Conservation (phyloP, 1,140 invertebrate species). For the Mya arenaria region DNA sequence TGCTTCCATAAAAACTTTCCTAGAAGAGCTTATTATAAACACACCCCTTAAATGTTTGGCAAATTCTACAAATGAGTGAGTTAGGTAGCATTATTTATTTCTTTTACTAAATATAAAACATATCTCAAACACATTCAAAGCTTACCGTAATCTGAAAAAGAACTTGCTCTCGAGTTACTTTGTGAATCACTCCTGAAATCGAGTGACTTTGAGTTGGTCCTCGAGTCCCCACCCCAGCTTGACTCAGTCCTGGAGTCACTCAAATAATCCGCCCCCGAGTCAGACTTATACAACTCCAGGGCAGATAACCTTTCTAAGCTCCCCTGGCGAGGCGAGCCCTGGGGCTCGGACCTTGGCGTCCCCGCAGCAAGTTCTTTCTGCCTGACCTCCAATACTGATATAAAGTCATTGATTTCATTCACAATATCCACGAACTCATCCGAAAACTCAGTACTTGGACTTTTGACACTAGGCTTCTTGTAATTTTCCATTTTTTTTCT, state of each 20-base stretch:
- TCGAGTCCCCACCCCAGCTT: constrained; percentile 31
- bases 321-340: constrained; percentile 17
- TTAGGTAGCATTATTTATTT: too few species aligned
- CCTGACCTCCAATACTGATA: constrained; percentile 71
- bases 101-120: too few species aligned
- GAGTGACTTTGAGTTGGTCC: constrained; percentile 40
- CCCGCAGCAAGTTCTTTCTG: constrained; percentile 47
- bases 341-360: constrained; percentile 22
- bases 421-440: constrained; percentile 77
- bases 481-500: constrained; percentile 50
- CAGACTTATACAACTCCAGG: constrained; percentile 59
- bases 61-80: too few species aligned
- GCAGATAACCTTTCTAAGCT: constrained; percentile 48
- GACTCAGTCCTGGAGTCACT: constrained; percentile 43
- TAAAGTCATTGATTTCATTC: constrained; percentile 79
- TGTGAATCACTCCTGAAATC: constrained; percentile 50
- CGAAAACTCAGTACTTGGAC: constrained; percentile 69
- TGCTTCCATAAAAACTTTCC: too few species aligned
- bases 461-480: constrained; percentile 37
- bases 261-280: constrained; percentile 59
- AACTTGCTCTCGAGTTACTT: constrained; percentile 48
- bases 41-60: too few species aligned
- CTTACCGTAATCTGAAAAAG: constrained; percentile 47
- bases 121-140: neutral
- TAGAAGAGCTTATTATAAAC: too few species aligned